A percentile compares a stretch with the other conserved stretches of the same genome.
Evolutionary conservation across 2,888 invertebrate genomes (phyloP).

Genomic region (Apodemia zela): DNA sequence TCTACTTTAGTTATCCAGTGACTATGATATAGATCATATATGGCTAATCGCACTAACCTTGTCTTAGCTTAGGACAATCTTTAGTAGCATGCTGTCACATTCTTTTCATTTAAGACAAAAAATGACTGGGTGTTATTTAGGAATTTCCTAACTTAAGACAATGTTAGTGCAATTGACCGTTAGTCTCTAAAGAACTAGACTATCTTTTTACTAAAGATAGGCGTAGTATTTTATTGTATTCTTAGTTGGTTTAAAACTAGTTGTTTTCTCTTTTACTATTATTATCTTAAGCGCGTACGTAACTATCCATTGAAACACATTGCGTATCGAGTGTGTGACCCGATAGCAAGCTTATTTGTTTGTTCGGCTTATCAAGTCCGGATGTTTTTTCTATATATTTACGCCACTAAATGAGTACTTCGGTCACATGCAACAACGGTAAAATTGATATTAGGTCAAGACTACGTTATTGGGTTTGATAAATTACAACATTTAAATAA

Average conservation of each 20-base stretch:
- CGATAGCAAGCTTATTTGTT: slow-evolving; percentile 77
- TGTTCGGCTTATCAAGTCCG: slow-evolving; percentile 78
- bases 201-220: no score
- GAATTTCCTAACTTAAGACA: no score
- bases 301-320: slow-evolving; percentile 61
- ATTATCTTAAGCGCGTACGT: neutral
- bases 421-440: slow-evolving; percentile 61
- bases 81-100: no score
- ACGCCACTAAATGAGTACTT: slow-evolving; percentile 70
- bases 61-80: no score
- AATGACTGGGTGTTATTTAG: no score
- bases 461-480: slow-evolving; percentile 50
- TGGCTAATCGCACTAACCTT: no score
- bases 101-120: no score
- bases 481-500: slow-evolving; percentile 22
- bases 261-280: neutral
- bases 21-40: no score
- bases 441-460: slow-evolving; percentile 68
- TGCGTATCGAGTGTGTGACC: slow-evolving; percentile 73
- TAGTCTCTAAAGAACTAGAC: no score
- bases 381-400: slow-evolving; percentile 79
- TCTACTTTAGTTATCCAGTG: no score
- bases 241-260: neutral
- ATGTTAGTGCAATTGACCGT: no score
- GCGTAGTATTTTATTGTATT: no score